Evolutionary conservation across 1,140 invertebrate species (phyloP).

Genomic region (Lucilia cuprina): DNA sequence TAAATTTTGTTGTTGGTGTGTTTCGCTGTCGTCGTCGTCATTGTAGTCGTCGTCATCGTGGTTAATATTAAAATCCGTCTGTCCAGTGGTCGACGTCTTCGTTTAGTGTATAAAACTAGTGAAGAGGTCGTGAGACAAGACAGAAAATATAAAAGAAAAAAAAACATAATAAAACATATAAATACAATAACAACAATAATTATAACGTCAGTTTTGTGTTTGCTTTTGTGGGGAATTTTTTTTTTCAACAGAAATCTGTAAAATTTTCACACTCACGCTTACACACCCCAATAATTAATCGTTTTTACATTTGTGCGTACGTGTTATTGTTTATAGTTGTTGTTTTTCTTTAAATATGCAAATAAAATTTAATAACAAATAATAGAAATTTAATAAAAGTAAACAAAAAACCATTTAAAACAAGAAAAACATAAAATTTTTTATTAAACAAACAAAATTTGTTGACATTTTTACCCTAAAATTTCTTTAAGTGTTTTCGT

Average conservation of each 20-base stretch:
- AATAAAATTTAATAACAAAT: not conserved
- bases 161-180: not conserved
- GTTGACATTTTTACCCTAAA: not conserved
- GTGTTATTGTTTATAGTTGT: not conserved
- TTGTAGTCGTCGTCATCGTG: not conserved
- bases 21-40: not conserved
- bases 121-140: constrained; percentile 9
- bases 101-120: not conserved
- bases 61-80: not conserved
- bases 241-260: not conserved
- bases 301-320: not conserved
- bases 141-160: not conserved
- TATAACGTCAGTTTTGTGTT: not conserved
- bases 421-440: not conserved
- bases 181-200: not conserved
- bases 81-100: not conserved
- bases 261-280: not conserved
- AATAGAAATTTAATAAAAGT: not conserved
- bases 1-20: not conserved
- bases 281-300: not conserved
- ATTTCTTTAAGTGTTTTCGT: not conserved
- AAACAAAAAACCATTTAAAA: not conserved
- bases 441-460: not conserved
- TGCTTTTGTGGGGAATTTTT: not conserved
- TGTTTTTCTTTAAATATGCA: not conserved